Evolutionary conservation across 2,888 invertebrate genomes (phyloP).

Genomic region (Dicycla oo): DNA sequence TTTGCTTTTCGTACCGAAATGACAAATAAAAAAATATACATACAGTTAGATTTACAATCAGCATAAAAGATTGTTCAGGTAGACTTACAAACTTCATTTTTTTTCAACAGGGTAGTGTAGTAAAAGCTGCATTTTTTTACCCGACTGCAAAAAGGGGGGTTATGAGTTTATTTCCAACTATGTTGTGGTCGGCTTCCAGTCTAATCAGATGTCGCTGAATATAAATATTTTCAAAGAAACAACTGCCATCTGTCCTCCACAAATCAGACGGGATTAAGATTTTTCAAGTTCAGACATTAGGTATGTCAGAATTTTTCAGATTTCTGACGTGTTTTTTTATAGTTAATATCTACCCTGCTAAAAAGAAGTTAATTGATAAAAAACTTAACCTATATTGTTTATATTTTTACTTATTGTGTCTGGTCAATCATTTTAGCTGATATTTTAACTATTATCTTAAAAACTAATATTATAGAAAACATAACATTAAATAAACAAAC

Average conservation of each 20-base stretch:
- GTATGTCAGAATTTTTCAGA: neutral
- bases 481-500: slow-evolving; percentile 57
- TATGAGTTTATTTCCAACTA: neutral
- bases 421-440: slow-evolving; percentile 50
- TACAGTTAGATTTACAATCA: slow-evolving; percentile 23
- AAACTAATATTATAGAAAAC: slow-evolving; percentile 52
- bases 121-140: neutral
- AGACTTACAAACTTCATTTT: slow-evolving; percentile 1
- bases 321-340: neutral
- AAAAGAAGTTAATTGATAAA: slow-evolving; percentile 7
- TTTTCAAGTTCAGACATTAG: neutral
- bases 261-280: neutral
- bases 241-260: neutral
- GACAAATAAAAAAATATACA: slow-evolving; percentile 32
- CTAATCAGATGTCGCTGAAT: too few relatives aligned
- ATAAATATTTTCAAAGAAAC: neutral
- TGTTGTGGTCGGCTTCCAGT: neutral
- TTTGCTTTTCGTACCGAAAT: slow-evolving; percentile 25
- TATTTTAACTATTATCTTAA: slow-evolving; percentile 37
- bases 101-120: slow-evolving; percentile 1
- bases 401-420: slow-evolving; percentile 41
- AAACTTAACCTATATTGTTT: slow-evolving; percentile 49
- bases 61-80: slow-evolving; percentile 41
- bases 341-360: slow-evolving; percentile 1
- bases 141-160: neutral